These are phyloP conservation scores for Gymnocephalus cernua DNA, from an alignment of 2,113 vertebrate genomes.

Conservation along the genomic window DNA sequence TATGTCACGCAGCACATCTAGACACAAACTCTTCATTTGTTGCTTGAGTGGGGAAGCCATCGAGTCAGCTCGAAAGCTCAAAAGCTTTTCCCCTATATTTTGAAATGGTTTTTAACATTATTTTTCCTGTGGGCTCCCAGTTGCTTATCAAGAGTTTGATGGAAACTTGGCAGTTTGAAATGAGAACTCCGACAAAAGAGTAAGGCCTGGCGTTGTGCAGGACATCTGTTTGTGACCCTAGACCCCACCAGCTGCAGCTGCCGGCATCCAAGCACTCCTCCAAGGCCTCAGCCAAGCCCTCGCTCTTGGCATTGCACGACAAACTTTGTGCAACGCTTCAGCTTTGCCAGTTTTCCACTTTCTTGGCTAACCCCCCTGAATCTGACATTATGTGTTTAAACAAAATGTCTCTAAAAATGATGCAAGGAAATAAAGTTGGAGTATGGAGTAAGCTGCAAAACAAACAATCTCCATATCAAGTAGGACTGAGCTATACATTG, in stretches of 20 bases:
- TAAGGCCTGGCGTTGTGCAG: constrained; percentile 43
- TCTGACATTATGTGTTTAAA: background rate
- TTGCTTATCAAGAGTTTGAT: constrained; percentile 15
- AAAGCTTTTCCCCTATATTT: constrained; percentile 33
- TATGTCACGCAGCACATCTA: constrained; percentile 21
- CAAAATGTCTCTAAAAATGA: too few relatives aligned
- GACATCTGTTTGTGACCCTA: constrained; percentile 74
- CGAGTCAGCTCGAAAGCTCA: constrained; percentile 1
- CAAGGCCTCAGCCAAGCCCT: constrained; percentile 58
- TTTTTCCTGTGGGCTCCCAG: background rate
- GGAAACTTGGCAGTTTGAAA: constrained; percentile 61
- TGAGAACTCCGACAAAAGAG: constrained; percentile 57
- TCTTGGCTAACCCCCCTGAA: background rate
- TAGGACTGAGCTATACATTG: too few relatives aligned
- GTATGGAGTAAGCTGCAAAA: too few relatives aligned
- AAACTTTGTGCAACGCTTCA: constrained; percentile 24
- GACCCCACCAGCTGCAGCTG: constrained; percentile 70
- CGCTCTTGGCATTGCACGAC: constrained; percentile 35
- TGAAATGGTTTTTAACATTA: background rate
- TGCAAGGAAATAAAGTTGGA: too few relatives aligned
- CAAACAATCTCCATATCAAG: too few relatives aligned
- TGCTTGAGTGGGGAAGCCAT: constrained; percentile 38
- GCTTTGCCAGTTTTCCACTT: constrained; percentile 52
- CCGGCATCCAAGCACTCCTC: constrained; percentile 56
- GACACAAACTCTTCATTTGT: constrained; percentile 47